phyloP scores from a whole-genome alignment of 2,797 vertebrate genomes.

The Tragelaphus oryx region DNA sequence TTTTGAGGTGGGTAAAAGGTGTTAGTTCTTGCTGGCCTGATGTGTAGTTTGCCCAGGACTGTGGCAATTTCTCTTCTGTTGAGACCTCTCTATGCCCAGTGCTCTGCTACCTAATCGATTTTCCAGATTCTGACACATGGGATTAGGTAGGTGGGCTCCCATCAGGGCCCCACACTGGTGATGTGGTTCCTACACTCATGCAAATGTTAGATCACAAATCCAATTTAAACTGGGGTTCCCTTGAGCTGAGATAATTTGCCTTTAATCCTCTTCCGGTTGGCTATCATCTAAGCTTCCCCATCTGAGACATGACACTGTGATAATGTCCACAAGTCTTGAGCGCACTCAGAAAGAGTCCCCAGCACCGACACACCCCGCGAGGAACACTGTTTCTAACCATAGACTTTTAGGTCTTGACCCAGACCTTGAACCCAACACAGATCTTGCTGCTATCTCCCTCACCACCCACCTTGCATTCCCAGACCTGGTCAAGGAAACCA shows the following conservation, averaged over 20 bases:
- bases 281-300: constrained; percentile 65
- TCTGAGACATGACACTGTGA: constrained; percentile 56
- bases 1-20: not conserved
- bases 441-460: constrained; percentile 18
- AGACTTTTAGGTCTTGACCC: constrained; percentile 60
- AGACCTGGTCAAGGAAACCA: constrained; percentile 55
- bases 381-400: constrained; percentile 18
- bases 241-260: constrained; percentile 74
- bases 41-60: not conserved
- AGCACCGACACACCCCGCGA: not conserved
- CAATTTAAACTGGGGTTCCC: constrained; percentile 73
- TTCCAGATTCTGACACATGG: not conserved
- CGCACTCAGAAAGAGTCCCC: not conserved
- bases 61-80: not conserved
- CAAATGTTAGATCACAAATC: constrained; percentile 69
- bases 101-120: constrained; percentile 55
- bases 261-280: constrained; percentile 71
- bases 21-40: not conserved
- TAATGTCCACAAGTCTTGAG: constrained; percentile 31
- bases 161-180: constrained; percentile 14
- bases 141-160: constrained; percentile 55
- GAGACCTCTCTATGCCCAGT: not conserved
- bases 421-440: constrained; percentile 63
- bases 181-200: constrained; percentile 64
- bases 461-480: not conserved